Percentiles rank a stretch among this genome's conserved stretches.
These are phyloP conservation scores for Pluvialis apricaria DNA, from an alignment of 2,113 vertebrate genomes.

Conservation along the genomic window DNA sequence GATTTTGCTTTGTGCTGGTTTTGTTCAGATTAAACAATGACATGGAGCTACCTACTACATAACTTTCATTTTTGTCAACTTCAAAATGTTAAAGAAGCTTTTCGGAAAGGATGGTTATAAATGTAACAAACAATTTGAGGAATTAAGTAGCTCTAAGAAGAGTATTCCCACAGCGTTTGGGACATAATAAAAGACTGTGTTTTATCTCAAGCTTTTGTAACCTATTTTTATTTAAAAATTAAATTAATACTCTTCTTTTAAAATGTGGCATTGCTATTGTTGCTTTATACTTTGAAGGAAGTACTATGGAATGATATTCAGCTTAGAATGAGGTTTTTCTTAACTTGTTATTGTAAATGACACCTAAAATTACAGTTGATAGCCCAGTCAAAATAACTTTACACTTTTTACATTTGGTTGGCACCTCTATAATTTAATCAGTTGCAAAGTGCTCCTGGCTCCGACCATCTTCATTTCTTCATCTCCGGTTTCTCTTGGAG, in stretches of 20 bases:
- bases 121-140: not conserved
- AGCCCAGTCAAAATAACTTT: not conserved
- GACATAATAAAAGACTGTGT: not conserved
- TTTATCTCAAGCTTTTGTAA: not conserved
- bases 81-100: not conserved
- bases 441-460: not conserved
- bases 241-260: not conserved
- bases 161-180: conserved; percentile 26
- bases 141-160: not conserved
- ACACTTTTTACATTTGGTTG: not conserved
- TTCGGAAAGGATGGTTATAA: not conserved
- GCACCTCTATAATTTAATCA: not conserved
- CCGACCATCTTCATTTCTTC: not conserved
- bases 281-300: not conserved
- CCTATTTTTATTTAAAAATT: not conserved
- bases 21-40: not conserved
- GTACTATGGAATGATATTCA: not conserved
- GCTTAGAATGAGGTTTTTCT: not conserved
- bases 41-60: not conserved
- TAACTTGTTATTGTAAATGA: not conserved
- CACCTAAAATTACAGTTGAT: not conserved
- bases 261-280: not conserved
- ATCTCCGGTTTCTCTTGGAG: not conserved
- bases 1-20: not conserved
- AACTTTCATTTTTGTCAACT: not conserved